Percentiles rank a stretch among this genome's conserved stretches.
These are phyloP conservation scores for Amaurobius ferox DNA, from an alignment of 2,888 invertebrate species.

Conservation along the genomic window DNA sequence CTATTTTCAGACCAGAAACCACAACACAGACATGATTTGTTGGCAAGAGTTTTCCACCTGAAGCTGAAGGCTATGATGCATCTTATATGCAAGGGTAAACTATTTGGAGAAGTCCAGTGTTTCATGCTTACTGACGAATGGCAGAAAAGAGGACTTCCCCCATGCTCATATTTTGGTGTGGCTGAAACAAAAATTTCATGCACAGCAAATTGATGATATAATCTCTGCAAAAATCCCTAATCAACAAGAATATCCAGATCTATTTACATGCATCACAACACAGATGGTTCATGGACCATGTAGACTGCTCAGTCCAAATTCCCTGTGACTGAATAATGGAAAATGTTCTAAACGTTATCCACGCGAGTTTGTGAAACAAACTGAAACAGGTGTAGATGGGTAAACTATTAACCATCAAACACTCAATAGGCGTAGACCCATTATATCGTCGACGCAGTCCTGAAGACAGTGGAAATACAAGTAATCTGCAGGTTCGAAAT, in stretches of 20 bases:
- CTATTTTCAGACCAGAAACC: neutral
- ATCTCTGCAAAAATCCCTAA: neutral
- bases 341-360: neutral
- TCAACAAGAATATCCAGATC: neutral
- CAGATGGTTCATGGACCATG: neutral
- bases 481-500: neutral
- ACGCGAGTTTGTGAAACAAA: neutral
- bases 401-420: no score
- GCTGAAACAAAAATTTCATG: no score
- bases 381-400: neutral
- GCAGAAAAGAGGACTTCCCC: neutral
- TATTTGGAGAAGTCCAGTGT: neutral
- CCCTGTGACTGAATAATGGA: neutral
- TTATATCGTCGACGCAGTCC: slow-evolving; percentile 7
- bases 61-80: neutral
- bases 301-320: neutral
- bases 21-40: neutral
- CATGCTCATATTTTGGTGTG: neutral
- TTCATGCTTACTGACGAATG: neutral
- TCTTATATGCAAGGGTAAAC: neutral
- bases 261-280: neutral
- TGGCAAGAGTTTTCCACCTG: neutral
- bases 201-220: neutral
- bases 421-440: no score
- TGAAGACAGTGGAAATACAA: neutral